Conservation (phyloP, 2,888 invertebrate genomes). For the Heterodera filipjevi region DNA sequence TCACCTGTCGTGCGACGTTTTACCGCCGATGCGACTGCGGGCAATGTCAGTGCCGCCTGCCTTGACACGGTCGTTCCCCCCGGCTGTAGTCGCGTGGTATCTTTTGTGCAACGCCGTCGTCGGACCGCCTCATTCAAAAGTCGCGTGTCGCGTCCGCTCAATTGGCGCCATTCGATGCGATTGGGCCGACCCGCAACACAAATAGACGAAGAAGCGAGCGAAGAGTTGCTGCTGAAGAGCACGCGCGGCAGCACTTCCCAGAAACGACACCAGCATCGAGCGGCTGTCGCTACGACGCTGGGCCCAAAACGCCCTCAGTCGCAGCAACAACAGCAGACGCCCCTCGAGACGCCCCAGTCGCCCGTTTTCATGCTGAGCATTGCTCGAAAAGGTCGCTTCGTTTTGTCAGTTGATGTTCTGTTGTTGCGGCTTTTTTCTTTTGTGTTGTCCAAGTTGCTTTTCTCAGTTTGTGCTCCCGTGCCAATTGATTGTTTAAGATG, state of each 20-base stretch:
- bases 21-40: conserved; percentile 11
- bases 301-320: not conserved
- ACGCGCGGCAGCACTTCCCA: not conserved
- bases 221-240: conserved; percentile 2
- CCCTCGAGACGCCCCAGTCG: conserved; percentile 14
- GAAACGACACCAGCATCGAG: conserved; percentile 22
- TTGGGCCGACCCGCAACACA: conserved; percentile 33
- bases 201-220: conserved; percentile 18
- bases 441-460: not conserved
- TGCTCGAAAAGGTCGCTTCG: conserved; percentile 16
- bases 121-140: conserved; percentile 48
- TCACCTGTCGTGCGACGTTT: conserved; percentile 11
- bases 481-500: too few species aligned
- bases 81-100: conserved; percentile 13
- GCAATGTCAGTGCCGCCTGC: not conserved
- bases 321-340: not conserved
- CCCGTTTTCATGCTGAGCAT: conserved; percentile 30
- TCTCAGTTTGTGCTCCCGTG: too few species aligned
- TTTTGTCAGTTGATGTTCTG: conserved; percentile 5
- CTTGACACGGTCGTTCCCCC: not conserved
- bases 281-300: not conserved
- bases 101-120: conserved; percentile 46
- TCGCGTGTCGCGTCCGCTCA: conserved; percentile 28
- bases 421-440: not conserved
- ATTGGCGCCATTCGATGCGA: conserved; percentile 45